phyloP scores from a whole-genome alignment of 2,113 vertebrate genomes.

The Zeus faber region DNA sequence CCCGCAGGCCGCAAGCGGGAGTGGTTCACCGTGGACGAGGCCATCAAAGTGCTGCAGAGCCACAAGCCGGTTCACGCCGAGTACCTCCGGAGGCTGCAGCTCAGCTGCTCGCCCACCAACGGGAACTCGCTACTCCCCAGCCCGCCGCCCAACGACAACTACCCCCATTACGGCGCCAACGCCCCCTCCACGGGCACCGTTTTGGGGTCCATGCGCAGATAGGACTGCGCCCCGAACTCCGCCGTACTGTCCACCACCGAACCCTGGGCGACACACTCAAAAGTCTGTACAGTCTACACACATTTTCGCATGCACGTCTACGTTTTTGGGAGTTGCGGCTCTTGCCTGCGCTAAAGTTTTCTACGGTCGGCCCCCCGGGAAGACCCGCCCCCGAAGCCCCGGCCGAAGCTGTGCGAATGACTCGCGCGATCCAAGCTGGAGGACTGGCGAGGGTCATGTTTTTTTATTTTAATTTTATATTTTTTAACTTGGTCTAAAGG shows the following conservation, averaged over 20 bases:
- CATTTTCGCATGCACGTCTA: slow-evolving; percentile 57
- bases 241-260: neutral
- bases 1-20: slow-evolving; percentile 92
- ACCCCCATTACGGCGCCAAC: slow-evolving; percentile 78
- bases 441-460: too few species aligned
- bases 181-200: slow-evolving; percentile 55
- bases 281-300: slow-evolving; percentile 55
- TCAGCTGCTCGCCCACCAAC: slow-evolving; percentile 87
- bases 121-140: slow-evolving; percentile 85
- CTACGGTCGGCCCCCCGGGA: slow-evolving; percentile 28
- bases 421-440: slow-evolving; percentile 21
- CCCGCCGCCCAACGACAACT: slow-evolving; percentile 68
- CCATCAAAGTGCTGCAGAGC: slow-evolving; percentile 89
- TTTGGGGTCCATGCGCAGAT: slow-evolving; percentile 70
- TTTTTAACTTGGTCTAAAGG: too few species aligned
- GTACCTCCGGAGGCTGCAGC: slow-evolving; percentile 88
- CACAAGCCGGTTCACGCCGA: slow-evolving; percentile 97
- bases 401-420: slow-evolving; percentile 28
- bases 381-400: too few species aligned
- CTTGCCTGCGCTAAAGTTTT: slow-evolving; percentile 46
- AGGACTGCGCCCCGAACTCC: slow-evolving; percentile 52
- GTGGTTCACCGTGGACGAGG: slow-evolving; percentile 96
- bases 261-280: slow-evolving; percentile 23
- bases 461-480: too few species aligned
- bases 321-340: slow-evolving; percentile 32